Evolutionary conservation across 2,797 vertebrate species (phyloP).

Genomic region (Centroberyx gerrardi): DNA sequence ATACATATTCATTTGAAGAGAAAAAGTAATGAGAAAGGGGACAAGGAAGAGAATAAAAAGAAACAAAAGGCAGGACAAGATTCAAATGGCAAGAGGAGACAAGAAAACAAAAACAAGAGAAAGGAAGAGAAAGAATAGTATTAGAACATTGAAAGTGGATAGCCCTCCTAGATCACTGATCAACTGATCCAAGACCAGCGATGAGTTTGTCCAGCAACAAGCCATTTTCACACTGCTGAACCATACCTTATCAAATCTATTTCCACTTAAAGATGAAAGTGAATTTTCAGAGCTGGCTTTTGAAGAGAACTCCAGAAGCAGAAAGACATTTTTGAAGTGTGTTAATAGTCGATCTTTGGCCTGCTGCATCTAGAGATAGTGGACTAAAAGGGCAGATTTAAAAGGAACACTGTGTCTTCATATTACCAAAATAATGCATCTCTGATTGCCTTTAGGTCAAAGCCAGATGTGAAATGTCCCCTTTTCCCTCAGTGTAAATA

Average conservation of each 20-base stretch:
- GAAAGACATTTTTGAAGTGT: not conserved
- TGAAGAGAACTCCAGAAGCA: not conserved
- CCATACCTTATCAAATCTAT: not conserved
- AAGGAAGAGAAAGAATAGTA: conserved; percentile 36
- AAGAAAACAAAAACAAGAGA: conserved; percentile 24
- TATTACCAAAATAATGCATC: not conserved
- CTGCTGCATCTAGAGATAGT: too few species aligned
- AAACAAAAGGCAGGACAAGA: conserved; percentile 44
- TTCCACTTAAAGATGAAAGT: not conserved
- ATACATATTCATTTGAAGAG: conserved; percentile 70
- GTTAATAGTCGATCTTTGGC: too few species aligned
- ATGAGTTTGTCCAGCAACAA: not conserved
- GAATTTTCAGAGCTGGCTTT: not conserved
- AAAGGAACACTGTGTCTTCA: too few species aligned
- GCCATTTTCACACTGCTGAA: conserved; percentile 3
- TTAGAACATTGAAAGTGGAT: conserved; percentile 46
- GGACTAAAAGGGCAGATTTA: too few species aligned
- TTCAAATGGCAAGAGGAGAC: conserved; percentile 39
- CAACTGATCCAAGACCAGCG: not conserved
- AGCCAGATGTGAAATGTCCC: not conserved
- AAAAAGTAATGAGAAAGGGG: conserved; percentile 55
- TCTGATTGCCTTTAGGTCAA: not conserved
- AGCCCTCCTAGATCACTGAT: conserved; percentile 28
- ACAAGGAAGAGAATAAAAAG: conserved; percentile 29
- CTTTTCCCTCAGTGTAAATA: not conserved